A percentile compares a stretch with the other conserved stretches of the same genome.
These are phyloP conservation scores for Megaustenia siamemsis DNA, from an alignment of 2,888 invertebrate species.

Conservation along the genomic window DNA sequence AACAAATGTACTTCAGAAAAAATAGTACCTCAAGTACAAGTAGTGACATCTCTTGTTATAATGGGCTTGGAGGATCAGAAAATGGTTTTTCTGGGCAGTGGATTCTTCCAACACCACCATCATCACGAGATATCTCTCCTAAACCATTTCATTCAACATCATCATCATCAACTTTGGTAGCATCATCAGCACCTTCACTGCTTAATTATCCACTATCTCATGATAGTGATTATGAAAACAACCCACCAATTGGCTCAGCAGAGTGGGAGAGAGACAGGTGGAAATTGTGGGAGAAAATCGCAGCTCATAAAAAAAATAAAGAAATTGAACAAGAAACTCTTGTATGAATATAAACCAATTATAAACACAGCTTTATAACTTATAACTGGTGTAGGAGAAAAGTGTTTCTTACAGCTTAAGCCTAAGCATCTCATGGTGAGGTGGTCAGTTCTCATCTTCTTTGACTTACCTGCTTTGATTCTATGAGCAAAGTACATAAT, in stretches of 20 bases:
- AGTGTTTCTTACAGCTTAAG: too few species aligned
- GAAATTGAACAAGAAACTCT: conserved; percentile 76
- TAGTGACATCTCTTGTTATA: conserved; percentile 56
- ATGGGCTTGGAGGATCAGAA: conserved; percentile 64
- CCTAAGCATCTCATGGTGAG: too few species aligned
- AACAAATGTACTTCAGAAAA: conserved; percentile 62
- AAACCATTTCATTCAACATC: conserved; percentile 27
- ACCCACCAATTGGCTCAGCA: conserved; percentile 63
- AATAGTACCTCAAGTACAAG: conserved; percentile 53
- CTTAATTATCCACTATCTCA: conserved; percentile 16
- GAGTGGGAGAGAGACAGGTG: conserved; percentile 75
- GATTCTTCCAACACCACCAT: conserved; percentile 60
- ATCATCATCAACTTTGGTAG: conserved; percentile 46
- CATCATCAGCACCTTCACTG: conserved; percentile 20
- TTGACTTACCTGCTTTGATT: too few species aligned
- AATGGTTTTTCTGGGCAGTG: conserved; percentile 59
- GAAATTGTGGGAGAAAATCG: conserved; percentile 75
- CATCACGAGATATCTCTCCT: conserved; percentile 63
- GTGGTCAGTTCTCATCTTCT: too few species aligned
- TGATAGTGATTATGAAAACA: conserved; percentile 35
- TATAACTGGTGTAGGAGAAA: too few species aligned
- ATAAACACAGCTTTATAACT: background rate
- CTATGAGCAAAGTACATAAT: too few species aligned
- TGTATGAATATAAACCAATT: conserved; percentile 62
- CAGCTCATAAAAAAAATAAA: conserved; percentile 64